These are phyloP conservation scores for Trachops cirrhosus DNA, from an alignment of 2,797 vertebrate species.

Conservation along the genomic window DNA sequence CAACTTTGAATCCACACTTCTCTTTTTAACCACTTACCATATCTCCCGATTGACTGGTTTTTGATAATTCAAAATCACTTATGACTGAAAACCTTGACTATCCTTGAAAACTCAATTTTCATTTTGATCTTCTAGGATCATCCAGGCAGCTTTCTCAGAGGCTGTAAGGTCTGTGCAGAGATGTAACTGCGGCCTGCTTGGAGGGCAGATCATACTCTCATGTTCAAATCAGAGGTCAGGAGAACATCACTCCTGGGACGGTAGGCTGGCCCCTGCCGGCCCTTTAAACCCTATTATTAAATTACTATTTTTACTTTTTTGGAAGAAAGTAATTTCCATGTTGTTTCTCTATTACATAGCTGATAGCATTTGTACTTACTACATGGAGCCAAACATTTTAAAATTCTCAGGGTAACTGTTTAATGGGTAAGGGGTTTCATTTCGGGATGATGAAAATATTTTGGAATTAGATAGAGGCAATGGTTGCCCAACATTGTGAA, in stretches of 20 bases:
- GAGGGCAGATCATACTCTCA: not conserved
- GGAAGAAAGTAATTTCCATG: conserved; percentile 12
- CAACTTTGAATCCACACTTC: not conserved
- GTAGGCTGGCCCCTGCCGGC: not conserved
- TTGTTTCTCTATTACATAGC: not conserved
- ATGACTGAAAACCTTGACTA: conserved; percentile 36
- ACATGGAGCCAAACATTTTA: not conserved
- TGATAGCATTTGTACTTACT: not conserved
- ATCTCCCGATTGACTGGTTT: not conserved
- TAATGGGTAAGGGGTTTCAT: not conserved
- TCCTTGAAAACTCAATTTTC: conserved; percentile 2
- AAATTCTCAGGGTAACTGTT: not conserved
- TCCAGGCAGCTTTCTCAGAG: not conserved
- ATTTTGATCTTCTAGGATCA: not conserved
- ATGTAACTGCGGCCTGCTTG: not conserved
- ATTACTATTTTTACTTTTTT: not conserved
- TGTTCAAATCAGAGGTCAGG: not conserved
- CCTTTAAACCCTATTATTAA: not conserved
- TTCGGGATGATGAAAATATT: not conserved
- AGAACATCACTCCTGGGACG: not conserved
- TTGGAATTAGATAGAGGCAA: not conserved
- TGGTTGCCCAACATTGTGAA: not conserved
- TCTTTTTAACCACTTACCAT: not conserved
- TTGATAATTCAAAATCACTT: not conserved
- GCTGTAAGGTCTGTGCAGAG: not conserved